Percentiles rank a stretch among this genome's conserved stretches.
Conservation (phyloP, 2,113 vertebrate species). For the Chloebia gouldiae region DNA sequence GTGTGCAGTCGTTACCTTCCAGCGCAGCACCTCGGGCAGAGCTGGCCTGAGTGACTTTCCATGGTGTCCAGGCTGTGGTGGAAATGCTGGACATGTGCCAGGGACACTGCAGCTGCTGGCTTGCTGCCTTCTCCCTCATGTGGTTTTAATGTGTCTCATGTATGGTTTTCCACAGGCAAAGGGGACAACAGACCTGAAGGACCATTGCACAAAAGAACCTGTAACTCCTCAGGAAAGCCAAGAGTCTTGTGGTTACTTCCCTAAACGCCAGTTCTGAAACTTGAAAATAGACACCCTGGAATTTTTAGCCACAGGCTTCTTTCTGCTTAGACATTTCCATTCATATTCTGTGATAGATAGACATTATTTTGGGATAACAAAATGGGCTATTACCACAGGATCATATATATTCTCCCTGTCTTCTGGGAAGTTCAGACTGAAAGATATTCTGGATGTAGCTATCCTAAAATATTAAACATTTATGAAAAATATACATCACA, state of each 20-base stretch:
- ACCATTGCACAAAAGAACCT: not conserved
- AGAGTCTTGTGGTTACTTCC: not conserved
- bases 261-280: not conserved
- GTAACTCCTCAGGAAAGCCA: not conserved
- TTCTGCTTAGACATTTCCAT: not conserved
- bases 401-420: not conserved
- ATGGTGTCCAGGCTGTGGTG: not conserved
- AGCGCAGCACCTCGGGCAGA: not conserved
- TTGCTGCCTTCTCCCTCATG: not conserved
- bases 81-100: rapidly evolving
- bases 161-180: not conserved
- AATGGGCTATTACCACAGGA: not conserved
- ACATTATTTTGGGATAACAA: not conserved
- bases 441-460: not conserved
- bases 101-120: not conserved
- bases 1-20: not conserved
- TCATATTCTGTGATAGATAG: not conserved
- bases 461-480: conserved; percentile 11
- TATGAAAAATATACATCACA: conserved; percentile 42
- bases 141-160: not conserved
- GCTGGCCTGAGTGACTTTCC: not conserved
- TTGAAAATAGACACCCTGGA: not conserved
- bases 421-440: conserved; percentile 11
- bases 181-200: not conserved
- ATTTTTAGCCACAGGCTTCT: conserved; percentile 1